Evolutionary conservation across 92 coral and sea anemone species (phyloP), one percentile per base, ranked within the genome.

Genomic region (Umimayanthus chanpuru): DNA sequence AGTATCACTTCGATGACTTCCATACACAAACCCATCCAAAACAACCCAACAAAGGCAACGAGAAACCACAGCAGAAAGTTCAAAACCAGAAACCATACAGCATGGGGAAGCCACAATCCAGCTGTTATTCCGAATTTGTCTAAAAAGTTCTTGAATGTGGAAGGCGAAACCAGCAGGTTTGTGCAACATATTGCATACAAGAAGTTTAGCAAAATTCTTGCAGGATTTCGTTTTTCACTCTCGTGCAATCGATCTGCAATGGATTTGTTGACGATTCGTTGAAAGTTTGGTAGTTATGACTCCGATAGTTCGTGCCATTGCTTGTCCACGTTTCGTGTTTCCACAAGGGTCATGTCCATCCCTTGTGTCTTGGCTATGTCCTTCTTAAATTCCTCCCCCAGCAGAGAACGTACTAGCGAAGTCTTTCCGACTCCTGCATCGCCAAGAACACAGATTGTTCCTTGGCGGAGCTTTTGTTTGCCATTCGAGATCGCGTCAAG

Each of bases 361-460:
- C 79, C 79, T 74, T 74, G 44, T 74, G 79, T 74, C 39, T 74
- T 74, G 2, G 40, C 15, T 29, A 74, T 36, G 40, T 12, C 50
- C 8, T 74, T 0, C 10, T 74, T 74, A 25, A 74, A 74, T 50
- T 74, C 25, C 40, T 74, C 50, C 0, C 79, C 79, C 50, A 74
- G 38, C 9, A 74, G 25, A 74, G 79, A 74, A 74, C 79, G 50
- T 39, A 74, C 79, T 12, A 74, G 41, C n/a, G 79, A 14, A 4
- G 79, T 74, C 50, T 74, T 74, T 6, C 79, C 79, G 39, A 74
- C 79, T 74, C n/a, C 79, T 32, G 12, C 43, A 38, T 74, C 44
- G 26, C 79, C 79, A 74, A 74, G 79, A 74, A 74, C 79, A 39
- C 79, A 74, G 9, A 74, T 39, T 14, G 43, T 74, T 15, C 50